Conservation (phyloP, 2,888 invertebrate species). For the Campoletis raptor region DNA sequence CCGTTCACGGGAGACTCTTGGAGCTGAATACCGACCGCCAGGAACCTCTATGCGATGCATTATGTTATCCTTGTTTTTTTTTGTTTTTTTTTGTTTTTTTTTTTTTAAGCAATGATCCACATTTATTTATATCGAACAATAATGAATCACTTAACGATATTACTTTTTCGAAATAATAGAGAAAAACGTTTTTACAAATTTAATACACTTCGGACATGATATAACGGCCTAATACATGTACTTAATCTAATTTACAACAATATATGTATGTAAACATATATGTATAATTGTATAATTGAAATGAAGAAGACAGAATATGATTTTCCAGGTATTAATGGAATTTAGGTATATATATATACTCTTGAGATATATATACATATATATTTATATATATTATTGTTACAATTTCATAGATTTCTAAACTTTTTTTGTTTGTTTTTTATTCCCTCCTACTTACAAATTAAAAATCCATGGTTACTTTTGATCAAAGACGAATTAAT, state of each 20-base stretch:
- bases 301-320: not conserved
- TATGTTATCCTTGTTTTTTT: not conserved
- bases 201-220: slow-evolving; percentile 18
- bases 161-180: slow-evolving; percentile 1
- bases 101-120: slow-evolving; percentile 29
- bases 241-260: slow-evolving; percentile 43
- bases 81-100: not conserved
- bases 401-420: not conserved
- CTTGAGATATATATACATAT: not conserved
- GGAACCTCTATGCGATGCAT: not conserved
- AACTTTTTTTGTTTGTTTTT: slow-evolving; percentile 34
- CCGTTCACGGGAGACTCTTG: too few relatives aligned
- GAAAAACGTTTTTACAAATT: slow-evolving; percentile 43
- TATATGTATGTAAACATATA: slow-evolving; percentile 26
- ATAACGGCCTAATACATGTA: slow-evolving; percentile 39
- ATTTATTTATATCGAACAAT: slow-evolving; percentile 29
- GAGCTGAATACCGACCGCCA: too few relatives aligned
- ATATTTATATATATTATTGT: slow-evolving; percentile 31
- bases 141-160: not conserved
- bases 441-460: slow-evolving; percentile 28
- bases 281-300: not conserved
- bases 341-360: not conserved
- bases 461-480: not conserved
- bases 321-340: not conserved
- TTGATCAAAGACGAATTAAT: slow-evolving; percentile 31